phyloP scores from a whole-genome alignment of 2,797 vertebrate species.

The Argyrosomus regius region DNA sequence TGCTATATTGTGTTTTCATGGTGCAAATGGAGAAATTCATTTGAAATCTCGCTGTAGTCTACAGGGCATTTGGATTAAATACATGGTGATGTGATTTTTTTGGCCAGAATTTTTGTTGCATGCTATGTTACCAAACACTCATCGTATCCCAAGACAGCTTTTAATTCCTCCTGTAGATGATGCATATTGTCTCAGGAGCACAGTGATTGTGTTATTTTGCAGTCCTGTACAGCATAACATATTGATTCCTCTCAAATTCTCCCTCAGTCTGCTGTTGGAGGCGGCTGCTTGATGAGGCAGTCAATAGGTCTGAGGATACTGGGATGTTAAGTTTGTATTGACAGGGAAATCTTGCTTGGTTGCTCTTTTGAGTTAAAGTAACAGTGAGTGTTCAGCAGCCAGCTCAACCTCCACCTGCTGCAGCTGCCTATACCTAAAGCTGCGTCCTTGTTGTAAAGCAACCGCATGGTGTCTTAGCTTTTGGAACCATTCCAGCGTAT shows the following conservation, averaged over 20 bases:
- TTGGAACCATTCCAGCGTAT: conserved; percentile 13
- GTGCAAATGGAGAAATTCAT: too few species aligned
- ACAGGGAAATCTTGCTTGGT: conserved; percentile 42
- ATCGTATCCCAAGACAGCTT: neutral
- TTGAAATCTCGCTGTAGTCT: too few species aligned
- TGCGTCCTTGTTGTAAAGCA: conserved; percentile 1
- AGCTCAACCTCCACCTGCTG: conserved; percentile 12
- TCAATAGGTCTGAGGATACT: conserved; percentile 34
- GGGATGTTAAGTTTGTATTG: conserved; percentile 38
- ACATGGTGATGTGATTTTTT: too few species aligned
- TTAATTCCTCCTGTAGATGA: conserved; percentile 1
- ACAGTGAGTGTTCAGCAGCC: conserved; percentile 23
- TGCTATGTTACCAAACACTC: neutral
- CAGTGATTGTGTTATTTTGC: conserved; percentile 5
- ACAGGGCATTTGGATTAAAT: too few species aligned
- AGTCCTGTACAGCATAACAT: neutral
- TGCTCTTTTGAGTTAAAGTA: conserved; percentile 50
- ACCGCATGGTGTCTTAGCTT: conserved; percentile 4
- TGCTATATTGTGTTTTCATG: too few species aligned
- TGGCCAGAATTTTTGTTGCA: neutral
- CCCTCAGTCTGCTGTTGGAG: conserved; percentile 25
- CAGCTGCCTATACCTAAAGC: conserved; percentile 23
- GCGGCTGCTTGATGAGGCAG: conserved; percentile 46
- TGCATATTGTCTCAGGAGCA: conserved; percentile 1
- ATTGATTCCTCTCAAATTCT: conserved; percentile 35